Percentiles rank a stretch among this genome's conserved stretches.
Evolutionary conservation across 2,113 vertebrate species (phyloP).

Genomic region (Nansenia antarctica): DNA sequence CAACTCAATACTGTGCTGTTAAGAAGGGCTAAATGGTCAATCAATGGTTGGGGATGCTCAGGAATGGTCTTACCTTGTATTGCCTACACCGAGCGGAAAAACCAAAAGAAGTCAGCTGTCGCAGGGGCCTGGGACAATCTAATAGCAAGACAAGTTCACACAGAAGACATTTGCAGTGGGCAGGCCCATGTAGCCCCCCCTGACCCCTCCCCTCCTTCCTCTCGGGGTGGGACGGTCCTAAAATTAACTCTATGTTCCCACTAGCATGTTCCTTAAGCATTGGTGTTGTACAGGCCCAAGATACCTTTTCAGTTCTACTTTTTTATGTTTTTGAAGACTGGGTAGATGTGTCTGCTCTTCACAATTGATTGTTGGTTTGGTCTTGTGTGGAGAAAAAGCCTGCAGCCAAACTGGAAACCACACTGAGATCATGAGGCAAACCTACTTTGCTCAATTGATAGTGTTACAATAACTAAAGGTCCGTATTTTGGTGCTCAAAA

Average conservation of each 20-base stretch:
- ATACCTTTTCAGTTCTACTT: neutral
- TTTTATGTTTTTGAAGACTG: neutral
- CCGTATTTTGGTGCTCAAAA: too few relatives aligned
- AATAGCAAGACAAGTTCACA: constrained; percentile 71
- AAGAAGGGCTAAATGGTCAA: neutral
- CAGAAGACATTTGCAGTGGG: constrained; percentile 85
- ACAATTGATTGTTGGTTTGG: neutral
- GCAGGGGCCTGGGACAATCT: constrained; percentile 78
- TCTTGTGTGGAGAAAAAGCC: too few relatives aligned
- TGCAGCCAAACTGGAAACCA: too few relatives aligned
- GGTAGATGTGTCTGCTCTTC: neutral
- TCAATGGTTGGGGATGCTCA: neutral
- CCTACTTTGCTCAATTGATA: too few relatives aligned
- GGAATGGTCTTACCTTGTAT: constrained; percentile 69
- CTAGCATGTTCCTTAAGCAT: too few relatives aligned
- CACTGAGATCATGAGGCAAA: too few relatives aligned
- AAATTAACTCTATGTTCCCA: constrained; percentile 63
- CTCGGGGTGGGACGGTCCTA: constrained; percentile 45
- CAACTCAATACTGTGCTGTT: neutral
- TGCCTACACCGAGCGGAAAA: constrained; percentile 69
- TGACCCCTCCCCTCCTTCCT: constrained; percentile 19
- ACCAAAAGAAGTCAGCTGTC: constrained; percentile 72
- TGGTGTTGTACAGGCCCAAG: neutral
- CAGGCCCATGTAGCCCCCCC: constrained; percentile 71
- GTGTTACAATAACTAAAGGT: too few relatives aligned